Evolutionary conservation across 2,797 vertebrate species (phyloP).

Genomic region (Syngnathus acus): DNA sequence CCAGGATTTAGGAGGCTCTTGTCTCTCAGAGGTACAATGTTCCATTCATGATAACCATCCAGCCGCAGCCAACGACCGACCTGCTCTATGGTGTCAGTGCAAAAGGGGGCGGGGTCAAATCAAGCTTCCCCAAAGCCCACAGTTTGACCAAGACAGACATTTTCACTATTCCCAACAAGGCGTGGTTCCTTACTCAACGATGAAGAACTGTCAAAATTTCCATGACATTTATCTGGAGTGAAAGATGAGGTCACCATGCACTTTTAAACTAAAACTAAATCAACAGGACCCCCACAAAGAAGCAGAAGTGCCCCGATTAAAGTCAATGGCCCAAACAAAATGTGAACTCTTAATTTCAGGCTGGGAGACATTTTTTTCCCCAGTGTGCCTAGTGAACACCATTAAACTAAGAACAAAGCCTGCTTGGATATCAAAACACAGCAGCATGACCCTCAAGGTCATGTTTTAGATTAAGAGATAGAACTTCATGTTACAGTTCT

Average conservation of each 20-base stretch:
- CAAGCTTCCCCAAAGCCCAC: background rate
- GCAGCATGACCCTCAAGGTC: background rate
- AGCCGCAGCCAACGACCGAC: conserved; percentile 41
- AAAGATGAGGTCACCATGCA: background rate
- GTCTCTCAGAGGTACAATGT: conserved; percentile 63
- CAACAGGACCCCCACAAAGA: conserved; percentile 37
- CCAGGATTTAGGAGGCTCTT: conserved; percentile 57
- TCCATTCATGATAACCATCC: conserved; percentile 59
- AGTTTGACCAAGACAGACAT: background rate
- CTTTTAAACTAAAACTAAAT: background rate
- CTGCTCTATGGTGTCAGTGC: conserved; percentile 34
- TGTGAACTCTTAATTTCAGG: background rate
- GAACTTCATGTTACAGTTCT: background rate
- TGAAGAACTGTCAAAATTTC: too few species aligned
- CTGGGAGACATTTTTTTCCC: conserved; percentile 34
- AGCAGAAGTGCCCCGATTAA: conserved; percentile 36
- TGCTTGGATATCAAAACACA: conserved; percentile 18
- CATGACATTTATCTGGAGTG: too few species aligned
- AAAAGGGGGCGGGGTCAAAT: conserved; percentile 17
- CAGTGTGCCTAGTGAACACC: conserved; percentile 31
- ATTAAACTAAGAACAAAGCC: conserved; percentile 25
- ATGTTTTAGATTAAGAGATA: background rate
- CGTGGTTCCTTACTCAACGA: too few species aligned
- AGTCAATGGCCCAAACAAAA: conserved; percentile 31
- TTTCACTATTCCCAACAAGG: too few species aligned